phyloP scores from a whole-genome alignment of 2,113 vertebrate genomes.

The Telmatochromis sp. region DNA sequence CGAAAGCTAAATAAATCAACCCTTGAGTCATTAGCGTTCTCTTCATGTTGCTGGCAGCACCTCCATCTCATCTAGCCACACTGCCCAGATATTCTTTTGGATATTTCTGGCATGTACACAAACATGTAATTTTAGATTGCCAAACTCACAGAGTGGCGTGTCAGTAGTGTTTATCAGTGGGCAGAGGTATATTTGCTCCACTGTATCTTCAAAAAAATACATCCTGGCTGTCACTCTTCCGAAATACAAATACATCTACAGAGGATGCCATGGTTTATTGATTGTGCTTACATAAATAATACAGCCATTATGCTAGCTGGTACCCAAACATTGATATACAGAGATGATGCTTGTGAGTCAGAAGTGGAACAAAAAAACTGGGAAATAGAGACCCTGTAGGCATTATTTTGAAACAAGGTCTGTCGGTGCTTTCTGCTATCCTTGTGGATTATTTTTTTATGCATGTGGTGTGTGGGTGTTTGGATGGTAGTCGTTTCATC shows the following conservation, averaged over 20 bases:
- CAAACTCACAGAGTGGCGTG: conserved; percentile 9
- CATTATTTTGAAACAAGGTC: conserved; percentile 20
- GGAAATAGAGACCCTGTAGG: background rate
- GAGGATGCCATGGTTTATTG: conserved; percentile 58
- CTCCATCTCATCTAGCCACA: background rate
- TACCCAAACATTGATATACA: conserved; percentile 38
- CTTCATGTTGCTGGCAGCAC: background rate
- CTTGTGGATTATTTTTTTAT: conserved; percentile 27
- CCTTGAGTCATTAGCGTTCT: background rate
- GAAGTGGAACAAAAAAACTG: conserved; percentile 1
- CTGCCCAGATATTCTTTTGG: background rate
- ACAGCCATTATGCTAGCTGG: conserved; percentile 33
- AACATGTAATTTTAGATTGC: conserved; percentile 48
- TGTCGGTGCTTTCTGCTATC: conserved; percentile 33
- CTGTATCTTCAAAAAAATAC: conserved; percentile 41
- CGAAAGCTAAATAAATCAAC: background rate
- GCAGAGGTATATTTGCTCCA: conserved; percentile 41
- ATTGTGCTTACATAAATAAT: conserved; percentile 53
- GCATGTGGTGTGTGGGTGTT: conserved; percentile 5
- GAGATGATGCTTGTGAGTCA: background rate
- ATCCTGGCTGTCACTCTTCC: conserved; percentile 42
- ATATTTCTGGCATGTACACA: conserved; percentile 34
- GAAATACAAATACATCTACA: conserved; percentile 29
- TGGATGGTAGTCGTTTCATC: conserved; percentile 19
- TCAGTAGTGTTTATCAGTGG: conserved; percentile 47